A percentile compares a stretch with the other conserved stretches of the same genome.
Conservation (phyloP, 2,888 invertebrate genomes). For the Andrena camellia region DNA sequence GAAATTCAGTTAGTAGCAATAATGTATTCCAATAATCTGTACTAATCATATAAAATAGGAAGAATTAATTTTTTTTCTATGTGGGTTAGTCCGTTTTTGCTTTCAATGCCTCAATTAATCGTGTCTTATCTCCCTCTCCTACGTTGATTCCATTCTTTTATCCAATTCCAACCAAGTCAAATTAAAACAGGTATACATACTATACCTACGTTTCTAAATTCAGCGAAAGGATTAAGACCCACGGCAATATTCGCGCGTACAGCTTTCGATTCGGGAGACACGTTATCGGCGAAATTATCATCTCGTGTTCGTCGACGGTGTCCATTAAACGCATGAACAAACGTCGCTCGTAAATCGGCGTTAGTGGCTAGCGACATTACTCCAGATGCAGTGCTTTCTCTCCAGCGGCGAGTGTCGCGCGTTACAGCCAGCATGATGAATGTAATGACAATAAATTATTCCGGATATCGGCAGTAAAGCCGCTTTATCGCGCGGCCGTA, state of each 20-base stretch:
- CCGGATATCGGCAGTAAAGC: constrained; percentile 63
- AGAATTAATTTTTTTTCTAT: too few species aligned
- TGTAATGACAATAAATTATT: constrained; percentile 69
- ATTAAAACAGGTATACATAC: too few species aligned
- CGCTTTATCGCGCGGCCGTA: constrained; percentile 56
- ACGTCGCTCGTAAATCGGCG: constrained; percentile 67
- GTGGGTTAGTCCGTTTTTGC: too few species aligned
- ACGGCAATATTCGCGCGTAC: constrained; percentile 1
- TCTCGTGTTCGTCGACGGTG: constrained; percentile 41
- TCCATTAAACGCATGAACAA: constrained; percentile 52
- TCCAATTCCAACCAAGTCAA: too few species aligned
- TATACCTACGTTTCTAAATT: not conserved
- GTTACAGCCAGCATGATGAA: constrained; percentile 60
- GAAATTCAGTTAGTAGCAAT: too few species aligned
- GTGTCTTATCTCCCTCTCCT: too few species aligned
- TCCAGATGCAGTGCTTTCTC: constrained; percentile 55
- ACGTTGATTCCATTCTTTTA: too few species aligned
- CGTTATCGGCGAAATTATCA: constrained; percentile 54
- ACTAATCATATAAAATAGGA: too few species aligned
- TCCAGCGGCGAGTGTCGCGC: constrained; percentile 58
- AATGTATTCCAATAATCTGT: too few species aligned
- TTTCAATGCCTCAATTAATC: too few species aligned
- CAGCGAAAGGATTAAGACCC: not conserved
- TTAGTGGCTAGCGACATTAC: constrained; percentile 66
- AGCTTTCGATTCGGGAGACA: constrained; percentile 35